Conservation (phyloP, 2,888 invertebrate species). For the Griposia aprilina region DNA sequence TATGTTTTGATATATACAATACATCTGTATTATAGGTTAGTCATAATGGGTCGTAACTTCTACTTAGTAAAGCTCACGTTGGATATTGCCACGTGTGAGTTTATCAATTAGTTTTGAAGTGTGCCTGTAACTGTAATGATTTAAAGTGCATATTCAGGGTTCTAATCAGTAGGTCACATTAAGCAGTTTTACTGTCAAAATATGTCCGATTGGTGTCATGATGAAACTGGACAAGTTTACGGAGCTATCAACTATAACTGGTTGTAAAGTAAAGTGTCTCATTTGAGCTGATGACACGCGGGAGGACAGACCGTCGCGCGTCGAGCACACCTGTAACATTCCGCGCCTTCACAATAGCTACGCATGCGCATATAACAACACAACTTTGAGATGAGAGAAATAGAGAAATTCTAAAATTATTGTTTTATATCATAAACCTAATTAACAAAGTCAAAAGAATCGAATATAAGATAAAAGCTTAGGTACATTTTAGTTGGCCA, state of each 20-base stretch:
- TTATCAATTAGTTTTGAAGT: slow-evolving; percentile 32
- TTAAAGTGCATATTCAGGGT: slow-evolving; percentile 41
- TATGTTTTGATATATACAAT: slow-evolving; percentile 32
- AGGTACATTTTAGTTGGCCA: slow-evolving; percentile 45
- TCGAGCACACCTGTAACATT: slow-evolving; percentile 45
- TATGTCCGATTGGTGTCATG: slow-evolving; percentile 75
- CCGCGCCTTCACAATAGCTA: slow-evolving; percentile 4
- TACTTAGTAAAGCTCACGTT: slow-evolving; percentile 32
- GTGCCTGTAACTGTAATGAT: slow-evolving; percentile 4
- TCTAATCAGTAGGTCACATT: slow-evolving; percentile 51
- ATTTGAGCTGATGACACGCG: slow-evolving; percentile 69
- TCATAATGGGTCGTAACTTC: slow-evolving; percentile 48
- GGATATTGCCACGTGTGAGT: slow-evolving; percentile 15
- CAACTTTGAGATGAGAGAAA: neutral
- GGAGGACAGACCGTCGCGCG: slow-evolving; percentile 54
- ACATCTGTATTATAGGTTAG: slow-evolving; percentile 1
- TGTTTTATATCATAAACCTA: slow-evolving; percentile 7
- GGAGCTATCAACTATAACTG: slow-evolving; percentile 76
- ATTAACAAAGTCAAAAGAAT: slow-evolving; percentile 30
- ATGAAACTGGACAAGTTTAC: slow-evolving; percentile 75
- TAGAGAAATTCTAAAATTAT: neutral
- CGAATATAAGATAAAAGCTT: slow-evolving; percentile 17
- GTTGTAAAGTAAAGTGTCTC: slow-evolving; percentile 72
- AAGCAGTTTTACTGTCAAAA: slow-evolving; percentile 68
- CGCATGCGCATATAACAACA: neutral